Percentiles rank a stretch among this genome's conserved stretches.
phyloP scores from a whole-genome alignment of 2,797 vertebrate genomes.

The Centropyge bicolor region DNA sequence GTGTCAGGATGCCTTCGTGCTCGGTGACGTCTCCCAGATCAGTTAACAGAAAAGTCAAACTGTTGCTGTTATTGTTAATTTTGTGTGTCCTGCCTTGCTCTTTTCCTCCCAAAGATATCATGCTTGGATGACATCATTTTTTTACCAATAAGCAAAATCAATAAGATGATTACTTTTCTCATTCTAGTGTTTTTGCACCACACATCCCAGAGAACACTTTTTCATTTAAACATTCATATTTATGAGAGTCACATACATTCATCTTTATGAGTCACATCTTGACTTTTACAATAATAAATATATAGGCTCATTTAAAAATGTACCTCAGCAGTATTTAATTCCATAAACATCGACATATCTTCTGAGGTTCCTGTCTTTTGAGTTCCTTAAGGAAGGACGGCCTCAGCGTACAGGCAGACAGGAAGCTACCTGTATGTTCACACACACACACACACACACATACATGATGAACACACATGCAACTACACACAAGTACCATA shows the following conservation, averaged over 20 bases:
- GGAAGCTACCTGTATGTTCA: not conserved
- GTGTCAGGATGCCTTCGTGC: conserved; percentile 42
- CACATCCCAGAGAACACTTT: not conserved
- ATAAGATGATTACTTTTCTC: not conserved
- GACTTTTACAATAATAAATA: too few species aligned
- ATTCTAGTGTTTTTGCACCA: not conserved
- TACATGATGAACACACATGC: conserved; percentile 14
- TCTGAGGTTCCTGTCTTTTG: not conserved
- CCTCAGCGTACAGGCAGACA: not conserved
- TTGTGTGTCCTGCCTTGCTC: conserved; percentile 34
- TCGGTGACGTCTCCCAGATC: conserved; percentile 22
- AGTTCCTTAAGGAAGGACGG: conserved; percentile 5
- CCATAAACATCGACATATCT: not conserved
- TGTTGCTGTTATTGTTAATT: conserved; percentile 30
- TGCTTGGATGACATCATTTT: too few species aligned
- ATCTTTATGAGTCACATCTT: too few species aligned
- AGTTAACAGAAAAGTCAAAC: conserved; percentile 39
- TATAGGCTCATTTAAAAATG: not conserved
- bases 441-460: conserved; percentile 42
- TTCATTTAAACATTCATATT: conserved; percentile 2
- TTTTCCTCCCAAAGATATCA: conserved; percentile 45
- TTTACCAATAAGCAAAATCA: not conserved
- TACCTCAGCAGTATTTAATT: not conserved
- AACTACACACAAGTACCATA: conserved; percentile 20
- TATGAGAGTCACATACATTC: too few species aligned